Evolutionary conservation across 1,140 invertebrate genomes (phyloP).

Genomic region (Drosophila varians): DNA sequence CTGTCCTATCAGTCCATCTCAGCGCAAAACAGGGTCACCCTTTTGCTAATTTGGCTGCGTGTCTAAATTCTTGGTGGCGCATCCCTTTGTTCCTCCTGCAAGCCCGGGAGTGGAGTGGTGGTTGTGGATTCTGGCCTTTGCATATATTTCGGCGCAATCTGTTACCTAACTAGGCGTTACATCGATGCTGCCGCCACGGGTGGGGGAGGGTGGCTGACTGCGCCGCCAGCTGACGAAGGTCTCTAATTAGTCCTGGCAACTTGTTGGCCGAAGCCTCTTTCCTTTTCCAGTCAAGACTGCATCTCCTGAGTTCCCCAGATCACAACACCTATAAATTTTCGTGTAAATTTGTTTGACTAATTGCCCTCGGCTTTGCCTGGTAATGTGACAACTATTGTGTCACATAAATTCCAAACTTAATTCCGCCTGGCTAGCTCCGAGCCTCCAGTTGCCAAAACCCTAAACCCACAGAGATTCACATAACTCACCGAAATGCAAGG

Average conservation of each 20-base stretch:
- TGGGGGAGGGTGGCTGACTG: constrained; percentile 6
- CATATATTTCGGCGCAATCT: constrained; percentile 73
- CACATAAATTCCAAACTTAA: constrained; percentile 69
- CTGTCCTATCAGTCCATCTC: constrained; percentile 22
- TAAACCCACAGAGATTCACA: constrained; percentile 66
- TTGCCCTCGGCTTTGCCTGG: constrained; percentile 40
- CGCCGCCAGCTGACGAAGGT: constrained; percentile 44
- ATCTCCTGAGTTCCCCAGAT: too few relatives aligned
- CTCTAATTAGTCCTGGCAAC: constrained; percentile 39
- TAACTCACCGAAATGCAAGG: constrained; percentile 55
- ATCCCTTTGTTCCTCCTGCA: constrained; percentile 38
- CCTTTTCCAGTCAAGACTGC: not conserved
- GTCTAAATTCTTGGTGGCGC: constrained; percentile 43
- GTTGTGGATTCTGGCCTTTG: constrained; percentile 46
- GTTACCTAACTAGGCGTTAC: constrained; percentile 74
- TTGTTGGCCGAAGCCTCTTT: constrained; percentile 35
- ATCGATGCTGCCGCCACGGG: constrained; percentile 35
- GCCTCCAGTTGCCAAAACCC: constrained; percentile 24
- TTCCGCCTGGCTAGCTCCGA: constrained; percentile 51
- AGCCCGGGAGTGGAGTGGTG: too few relatives aligned
- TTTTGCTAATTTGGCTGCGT: constrained; percentile 67
- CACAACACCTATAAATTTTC: constrained; percentile 35
- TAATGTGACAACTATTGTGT: constrained; percentile 18
- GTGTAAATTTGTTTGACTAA: constrained; percentile 61
- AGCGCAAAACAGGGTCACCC: constrained; percentile 52